Base-by-base conservation (phyloP, 2,888 invertebrate species). In the Oligia fasciuncula region DNA sequence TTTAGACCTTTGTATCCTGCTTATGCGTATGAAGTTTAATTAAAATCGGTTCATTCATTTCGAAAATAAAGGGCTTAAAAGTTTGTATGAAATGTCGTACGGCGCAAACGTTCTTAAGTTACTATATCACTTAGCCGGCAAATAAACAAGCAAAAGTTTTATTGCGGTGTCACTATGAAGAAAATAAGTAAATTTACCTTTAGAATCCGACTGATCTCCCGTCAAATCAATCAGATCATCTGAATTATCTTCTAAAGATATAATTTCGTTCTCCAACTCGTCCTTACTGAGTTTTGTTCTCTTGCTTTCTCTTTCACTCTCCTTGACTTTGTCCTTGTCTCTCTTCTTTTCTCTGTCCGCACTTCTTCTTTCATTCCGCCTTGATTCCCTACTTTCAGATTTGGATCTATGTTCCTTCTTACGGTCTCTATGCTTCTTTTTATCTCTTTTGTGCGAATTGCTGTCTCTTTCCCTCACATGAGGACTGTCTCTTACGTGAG, bases 221-320 rank as follows among this genome's bases (percentile, higher is more conserved):
- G 97, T 97, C 87, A 97, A 93, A 92, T 97, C 97, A 67, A 97
- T 97, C 92, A 97, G 95, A 87, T 97, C 97, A 86, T 96, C 94
- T 0, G 95, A 94, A 88, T 96, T 95, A 80, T 97, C 97, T 63
- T 94, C 97, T 73, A 97, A 88, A 0, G 95, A 95, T 81, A 97
- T 97, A 17, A 97, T 93, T 86, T 96, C 97, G 65, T 85, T 94
- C 69, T 94, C 94, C 86, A 94, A 76, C 43, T 94, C 92, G 62
- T 96, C 93, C 83, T 91, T 94, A 72, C 76, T 88, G 13, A 85
- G 78, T 82, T 91, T 93, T 71, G 78, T 91, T 85, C 80, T 92
- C 77, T 92, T 91, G 75, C 70, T 91, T 62, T 91, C 91, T 84
- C 87, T 92, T 68, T 92, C 92, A 73, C 85, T 89, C 35, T 92